Base-by-base conservation (phyloP, 2,113 vertebrate species). In the Euleptes europaea region DNA sequence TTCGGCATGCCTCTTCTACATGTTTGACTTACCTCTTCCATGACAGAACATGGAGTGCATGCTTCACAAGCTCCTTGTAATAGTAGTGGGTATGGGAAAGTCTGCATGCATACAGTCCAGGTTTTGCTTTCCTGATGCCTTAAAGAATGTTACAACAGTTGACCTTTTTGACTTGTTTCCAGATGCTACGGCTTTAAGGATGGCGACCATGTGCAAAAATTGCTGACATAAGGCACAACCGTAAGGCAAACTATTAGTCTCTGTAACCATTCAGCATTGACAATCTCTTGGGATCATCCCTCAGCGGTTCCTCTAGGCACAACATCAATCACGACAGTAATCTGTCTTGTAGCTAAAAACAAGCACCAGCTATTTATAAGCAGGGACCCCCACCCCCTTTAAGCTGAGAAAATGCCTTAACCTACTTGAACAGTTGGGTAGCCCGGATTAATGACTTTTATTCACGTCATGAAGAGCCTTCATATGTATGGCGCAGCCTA, bases 321-420 rank as follows among this genome's bases (percentile, higher is more conserved):
- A 88, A 92, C 90, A 67, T 76, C 38, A 5, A 7, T 63, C 69
- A 83, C 47, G 90, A 4, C 15, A 54, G 47, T 70, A 91, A 94
- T 91, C 89, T 84, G 70, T 80, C 66, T 73, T 86, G 72, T 44
- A 73, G 80, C 87, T 94, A 92, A 92, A 94, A 82, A 86, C 82
- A 90, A 84, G 85, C 82, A 67, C 73, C 75, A 73, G 63, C 91
- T 94, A 94, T 95, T 94, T 94, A 91, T 94, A 75, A 47, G 19
- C 51, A 80, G 84, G 92, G 93, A 85, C 89, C 44, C 44, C 9
- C 9, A 93, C 89, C 87, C 93, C 89, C 51, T 89, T 85, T 88
- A 92, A 90, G 80, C 90, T 3, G 40, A 86, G 67, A 88, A 89
- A 88, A 74, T 10, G 82, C 83, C 67, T 28, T 87, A 93, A 85